phyloP scores from a whole-genome alignment of 2,797 vertebrate species.

The Allochrocebus solatus region DNA sequence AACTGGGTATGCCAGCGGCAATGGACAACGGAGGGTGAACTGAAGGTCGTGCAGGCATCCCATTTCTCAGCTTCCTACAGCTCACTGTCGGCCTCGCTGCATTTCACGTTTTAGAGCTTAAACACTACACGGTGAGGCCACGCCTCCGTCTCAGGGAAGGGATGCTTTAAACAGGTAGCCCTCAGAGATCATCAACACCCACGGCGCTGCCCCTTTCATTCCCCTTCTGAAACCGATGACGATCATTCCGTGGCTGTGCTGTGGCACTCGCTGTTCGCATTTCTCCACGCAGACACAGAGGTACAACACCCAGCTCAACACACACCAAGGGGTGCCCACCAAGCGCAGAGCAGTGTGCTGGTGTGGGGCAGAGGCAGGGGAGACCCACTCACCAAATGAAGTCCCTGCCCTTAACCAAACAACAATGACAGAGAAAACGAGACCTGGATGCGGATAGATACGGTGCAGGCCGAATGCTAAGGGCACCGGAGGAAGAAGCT shows the following conservation, averaged over 20 bases:
- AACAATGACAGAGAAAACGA: neutral
- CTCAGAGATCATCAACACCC: neutral
- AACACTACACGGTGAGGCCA: rapidly evolving
- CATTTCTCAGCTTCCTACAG: neutral
- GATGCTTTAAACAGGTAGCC: too few relatives aligned
- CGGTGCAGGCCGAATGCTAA: rapidly evolving
- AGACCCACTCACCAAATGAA: neutral
- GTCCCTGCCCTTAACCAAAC: neutral
- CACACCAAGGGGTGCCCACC: neutral
- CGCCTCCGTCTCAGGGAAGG: neutral
- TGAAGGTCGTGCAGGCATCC: rapidly evolving
- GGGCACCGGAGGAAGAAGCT: neutral
- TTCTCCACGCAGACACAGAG: neutral
- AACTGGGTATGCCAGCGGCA: neutral
- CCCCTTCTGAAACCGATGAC: too few relatives aligned
- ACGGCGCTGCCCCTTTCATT: too few relatives aligned
- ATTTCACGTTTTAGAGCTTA: neutral
- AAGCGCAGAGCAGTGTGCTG: rapidly evolving
- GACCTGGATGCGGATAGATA: rapidly evolving
- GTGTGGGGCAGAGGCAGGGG: too few relatives aligned
- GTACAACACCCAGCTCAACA: too few relatives aligned
- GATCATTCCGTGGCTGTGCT: rapidly evolving
- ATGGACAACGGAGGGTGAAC: rapidly evolving
- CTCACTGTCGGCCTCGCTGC: neutral
- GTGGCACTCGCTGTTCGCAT: rapidly evolving